Conservation (phyloP, 2,113 vertebrate species). For the Chaenogobius annularis region DNA sequence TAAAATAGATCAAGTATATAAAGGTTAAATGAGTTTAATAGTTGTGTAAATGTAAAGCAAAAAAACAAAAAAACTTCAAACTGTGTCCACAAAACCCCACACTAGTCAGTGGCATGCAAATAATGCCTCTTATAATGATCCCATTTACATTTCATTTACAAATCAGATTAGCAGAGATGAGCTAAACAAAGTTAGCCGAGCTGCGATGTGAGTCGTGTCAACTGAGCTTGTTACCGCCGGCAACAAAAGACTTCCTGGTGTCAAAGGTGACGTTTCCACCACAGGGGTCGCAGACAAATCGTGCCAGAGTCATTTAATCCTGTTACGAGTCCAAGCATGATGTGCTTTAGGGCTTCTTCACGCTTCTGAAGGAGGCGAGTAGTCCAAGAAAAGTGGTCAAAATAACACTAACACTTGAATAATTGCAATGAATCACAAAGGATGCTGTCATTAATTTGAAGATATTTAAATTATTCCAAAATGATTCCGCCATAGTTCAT, state of each 20-base stretch:
- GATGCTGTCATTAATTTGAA: no score
- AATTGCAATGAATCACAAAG: not conserved
- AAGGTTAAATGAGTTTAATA: no score
- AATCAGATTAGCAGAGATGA: conserved; percentile 12
- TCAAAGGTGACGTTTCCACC: conserved; percentile 60
- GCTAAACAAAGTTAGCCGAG: not conserved
- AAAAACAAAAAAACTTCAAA: not conserved
- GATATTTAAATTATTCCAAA: not conserved
- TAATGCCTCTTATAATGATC: conserved; percentile 24
- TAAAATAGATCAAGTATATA: no score
- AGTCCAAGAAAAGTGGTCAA: not conserved
- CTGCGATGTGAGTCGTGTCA: conserved; percentile 45
- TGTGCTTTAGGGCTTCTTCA: conserved; percentile 32
- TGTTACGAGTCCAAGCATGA: conserved; percentile 37
- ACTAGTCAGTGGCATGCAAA: not conserved
- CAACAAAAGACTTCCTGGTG: conserved; percentile 26
- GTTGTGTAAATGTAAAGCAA: not conserved
- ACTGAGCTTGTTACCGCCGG: conserved; percentile 34
- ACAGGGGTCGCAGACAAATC: conserved; percentile 23
- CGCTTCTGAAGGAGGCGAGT: not conserved
- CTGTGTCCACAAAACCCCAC: not conserved
- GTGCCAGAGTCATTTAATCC: conserved; percentile 44
- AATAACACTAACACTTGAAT: not conserved
- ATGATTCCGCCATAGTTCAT: not conserved
- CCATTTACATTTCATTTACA: conserved; percentile 12